Percentiles rank a stretch among this genome's conserved stretches.
These are phyloP conservation scores for Florisuga fusca DNA, from an alignment of 2,797 vertebrate species.

Conservation along the genomic window DNA sequence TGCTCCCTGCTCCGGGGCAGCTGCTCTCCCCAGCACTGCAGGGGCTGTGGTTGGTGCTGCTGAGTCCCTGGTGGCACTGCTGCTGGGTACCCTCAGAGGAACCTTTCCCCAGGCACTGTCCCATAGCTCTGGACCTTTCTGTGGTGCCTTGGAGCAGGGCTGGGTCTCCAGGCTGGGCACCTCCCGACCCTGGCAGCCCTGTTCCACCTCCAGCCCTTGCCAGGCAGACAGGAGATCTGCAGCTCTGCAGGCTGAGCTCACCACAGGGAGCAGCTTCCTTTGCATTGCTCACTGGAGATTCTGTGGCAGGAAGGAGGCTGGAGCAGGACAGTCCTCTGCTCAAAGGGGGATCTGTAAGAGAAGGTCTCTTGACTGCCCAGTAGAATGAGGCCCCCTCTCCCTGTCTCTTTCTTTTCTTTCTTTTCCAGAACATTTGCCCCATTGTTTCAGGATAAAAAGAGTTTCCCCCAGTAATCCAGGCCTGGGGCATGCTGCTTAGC, in stretches of 20 bases:
- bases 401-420: background rate
- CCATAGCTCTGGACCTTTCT: background rate
- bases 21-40: background rate
- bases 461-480: conserved; percentile 24
- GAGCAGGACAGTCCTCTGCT: background rate
- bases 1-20: background rate
- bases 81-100: background rate
- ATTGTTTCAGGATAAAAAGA: conserved; percentile 51
- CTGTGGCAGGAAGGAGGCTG: background rate
- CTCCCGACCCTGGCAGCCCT: background rate
- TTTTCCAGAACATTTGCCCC: conserved; percentile 48
- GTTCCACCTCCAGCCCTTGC: background rate
- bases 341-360: conserved; percentile 13
- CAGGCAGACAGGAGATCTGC: background rate
- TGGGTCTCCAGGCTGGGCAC: background rate
- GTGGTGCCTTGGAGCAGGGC: accelerated
- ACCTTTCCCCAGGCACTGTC: background rate
- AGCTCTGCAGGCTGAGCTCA: background rate
- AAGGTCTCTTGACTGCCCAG: conserved; percentile 3
- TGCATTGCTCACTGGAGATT: background rate
- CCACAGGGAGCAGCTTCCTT: background rate
- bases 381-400: conserved; percentile 19
- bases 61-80: background rate
- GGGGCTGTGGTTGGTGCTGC: background rate
- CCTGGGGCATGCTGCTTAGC: conserved; percentile 1